Base-by-base conservation (phyloP, 2,888 invertebrate species). In the Drosophila testacea region DNA sequence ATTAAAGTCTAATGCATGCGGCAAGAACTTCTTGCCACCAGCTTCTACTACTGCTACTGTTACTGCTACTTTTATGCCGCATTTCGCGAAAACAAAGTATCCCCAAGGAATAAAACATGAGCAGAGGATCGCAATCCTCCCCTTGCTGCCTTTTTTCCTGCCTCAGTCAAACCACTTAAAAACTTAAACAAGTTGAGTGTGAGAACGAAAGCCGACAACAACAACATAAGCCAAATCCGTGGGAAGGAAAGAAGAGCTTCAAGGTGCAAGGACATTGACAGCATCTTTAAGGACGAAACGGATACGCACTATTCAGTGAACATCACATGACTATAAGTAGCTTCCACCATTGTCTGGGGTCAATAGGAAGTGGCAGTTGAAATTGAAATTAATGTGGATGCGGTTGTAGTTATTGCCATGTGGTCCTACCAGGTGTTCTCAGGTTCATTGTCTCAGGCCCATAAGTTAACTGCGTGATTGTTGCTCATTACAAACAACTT, bases 31-130 rank as follows among this genome's bases (percentile, higher is more conserved):
- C 39, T 63, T 54, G 41, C 52, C 46, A 55, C 10, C 22, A 32
- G n/a, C 28, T 38, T 22, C 22, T 34, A 6, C n/a, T 38, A 10
- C 28, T 46, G 16, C 36, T 50, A 7, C 52, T 60, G 36, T 36
- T 38, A 36, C 64, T 64, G 55, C 65, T 78, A 63, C 75, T 78
- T 84, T 76, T 64, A 83, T 66, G 85, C 73, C 77, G 80, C 67
- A 81, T 76, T 81, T 76, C 57, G 57, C 68, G 71, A 73, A 71
- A 69, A 73, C 79, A 71, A 83, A 83, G 81, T 83, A 67, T 77
- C 65, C 66, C 77, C 73, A 67, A 74, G 66, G 86, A 86, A 84
- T 84, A 86, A 84, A 70, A 81, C 83, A 84, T 84, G 83, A 86
- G 86, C 55, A 57, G 28, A 52, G 61, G 61, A 39, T 44, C 46